These are phyloP conservation scores for Drosophila simulans DNA, from an alignment of 1,140 invertebrate genomes.

Conservation along the genomic window DNA sequence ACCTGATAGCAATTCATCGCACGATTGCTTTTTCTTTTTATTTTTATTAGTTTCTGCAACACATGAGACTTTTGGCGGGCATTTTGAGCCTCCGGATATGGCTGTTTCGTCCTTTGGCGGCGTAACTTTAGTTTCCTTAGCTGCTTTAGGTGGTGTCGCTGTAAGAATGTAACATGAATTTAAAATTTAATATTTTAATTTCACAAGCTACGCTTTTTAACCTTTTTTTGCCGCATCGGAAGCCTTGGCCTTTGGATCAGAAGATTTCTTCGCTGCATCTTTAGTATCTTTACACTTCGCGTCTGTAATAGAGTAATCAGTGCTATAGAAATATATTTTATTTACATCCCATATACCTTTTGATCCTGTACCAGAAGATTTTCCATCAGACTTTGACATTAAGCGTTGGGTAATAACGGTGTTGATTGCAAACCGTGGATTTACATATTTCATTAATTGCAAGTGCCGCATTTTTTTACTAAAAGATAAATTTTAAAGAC, in stretches of 20 bases:
- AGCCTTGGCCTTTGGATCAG: background rate
- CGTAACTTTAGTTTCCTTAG: background rate
- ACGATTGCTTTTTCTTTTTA: background rate
- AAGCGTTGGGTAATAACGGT: background rate
- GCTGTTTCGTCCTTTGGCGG: background rate
- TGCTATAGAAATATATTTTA: too few species aligned
- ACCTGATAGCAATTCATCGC: background rate
- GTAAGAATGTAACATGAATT: background rate
- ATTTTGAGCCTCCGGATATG: background rate
- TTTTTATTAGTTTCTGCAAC: background rate
- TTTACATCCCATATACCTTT: background rate
- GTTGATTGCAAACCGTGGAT: background rate
- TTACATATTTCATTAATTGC: background rate
- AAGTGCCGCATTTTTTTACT: background rate
- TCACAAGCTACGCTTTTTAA: background rate
- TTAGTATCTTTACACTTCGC: background rate
- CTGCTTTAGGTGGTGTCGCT: background rate
- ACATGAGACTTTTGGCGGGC: background rate
- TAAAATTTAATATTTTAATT: background rate
- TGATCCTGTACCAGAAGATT: background rate
- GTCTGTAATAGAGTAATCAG: background rate
- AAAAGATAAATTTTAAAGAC: background rate
- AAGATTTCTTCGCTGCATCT: background rate
- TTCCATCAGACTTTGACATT: conserved; percentile 3
- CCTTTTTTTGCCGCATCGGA: conserved; percentile 1